Conservation (phyloP, 2,113 vertebrate species). For the Murina feae region DNA sequence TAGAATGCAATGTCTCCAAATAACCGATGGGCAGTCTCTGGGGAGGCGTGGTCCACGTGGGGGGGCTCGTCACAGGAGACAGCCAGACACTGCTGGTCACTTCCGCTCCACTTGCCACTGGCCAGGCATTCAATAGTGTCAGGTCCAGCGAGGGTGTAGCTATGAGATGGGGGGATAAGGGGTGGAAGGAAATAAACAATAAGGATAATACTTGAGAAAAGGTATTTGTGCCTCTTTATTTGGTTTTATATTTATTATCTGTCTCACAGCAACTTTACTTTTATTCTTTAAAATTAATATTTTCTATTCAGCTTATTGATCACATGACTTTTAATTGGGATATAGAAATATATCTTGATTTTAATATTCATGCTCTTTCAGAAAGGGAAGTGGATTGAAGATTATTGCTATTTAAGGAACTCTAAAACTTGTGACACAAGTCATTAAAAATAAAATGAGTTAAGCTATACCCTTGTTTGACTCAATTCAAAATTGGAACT, state of each 20-base stretch:
- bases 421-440: neutral
- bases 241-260: neutral
- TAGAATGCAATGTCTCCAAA: conserved; percentile 94
- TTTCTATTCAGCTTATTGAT: neutral
- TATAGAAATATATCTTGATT: neutral
- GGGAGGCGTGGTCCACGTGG: conserved; percentile 90
- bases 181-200: conserved; percentile 19
- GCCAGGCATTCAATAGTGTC: conserved; percentile 89
- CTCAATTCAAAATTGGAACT: neutral
- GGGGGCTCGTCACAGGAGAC: conserved; percentile 95
- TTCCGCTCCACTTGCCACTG: conserved; percentile 88
- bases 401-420: neutral
- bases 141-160: conserved; percentile 91
- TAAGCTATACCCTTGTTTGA: neutral
- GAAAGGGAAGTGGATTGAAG: neutral
- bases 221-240: neutral
- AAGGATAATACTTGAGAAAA: neutral
- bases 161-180: conserved; percentile 59
- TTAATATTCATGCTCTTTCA: neutral
- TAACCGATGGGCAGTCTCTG: conserved; percentile 91
- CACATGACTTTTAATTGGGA: neutral
- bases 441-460: neutral
- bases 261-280: neutral
- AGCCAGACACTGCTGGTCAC: conserved; percentile 90
- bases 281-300: neutral